Evolutionary conservation across 2,888 invertebrate genomes (phyloP).

Genomic region (Apotomis betuletana): DNA sequence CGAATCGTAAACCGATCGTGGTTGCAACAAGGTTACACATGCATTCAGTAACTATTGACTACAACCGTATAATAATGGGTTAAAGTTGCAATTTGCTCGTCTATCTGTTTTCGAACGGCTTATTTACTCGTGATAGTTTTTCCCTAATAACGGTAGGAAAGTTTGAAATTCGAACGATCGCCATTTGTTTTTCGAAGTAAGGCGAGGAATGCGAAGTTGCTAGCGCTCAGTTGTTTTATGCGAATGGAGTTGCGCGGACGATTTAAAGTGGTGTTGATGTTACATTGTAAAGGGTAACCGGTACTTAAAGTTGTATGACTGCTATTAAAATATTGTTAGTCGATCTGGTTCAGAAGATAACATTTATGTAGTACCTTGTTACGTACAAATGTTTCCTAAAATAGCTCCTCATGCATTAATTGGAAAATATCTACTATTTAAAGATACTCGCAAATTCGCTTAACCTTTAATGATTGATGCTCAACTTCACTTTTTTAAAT

Average conservation of each 20-base stretch:
- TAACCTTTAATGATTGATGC: too few species aligned
- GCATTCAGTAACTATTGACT: conserved; percentile 2
- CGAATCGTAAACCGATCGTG: conserved; percentile 39
- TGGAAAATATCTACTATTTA: too few species aligned
- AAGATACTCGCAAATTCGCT: too few species aligned
- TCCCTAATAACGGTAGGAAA: conserved; percentile 40
- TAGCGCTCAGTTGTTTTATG: conserved; percentile 35
- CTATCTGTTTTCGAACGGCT: conserved; percentile 9
- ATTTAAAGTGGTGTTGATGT: conserved; percentile 17
- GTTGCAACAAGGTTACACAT: conserved; percentile 25
- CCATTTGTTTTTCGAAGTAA: conserved; percentile 41
- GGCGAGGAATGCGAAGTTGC: conserved; percentile 36
- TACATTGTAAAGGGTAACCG: too few species aligned
- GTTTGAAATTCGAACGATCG: conserved; percentile 41
- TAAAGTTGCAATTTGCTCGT: conserved; percentile 24
- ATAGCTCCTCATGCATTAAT: too few species aligned
- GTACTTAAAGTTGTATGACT: too few species aligned
- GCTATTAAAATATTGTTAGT: too few species aligned
- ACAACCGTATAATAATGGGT: not conserved
- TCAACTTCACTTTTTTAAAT: too few species aligned
- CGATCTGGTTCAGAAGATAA: too few species aligned
- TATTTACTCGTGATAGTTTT: conserved; percentile 33
- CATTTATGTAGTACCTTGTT: too few species aligned
- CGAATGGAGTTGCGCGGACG: conserved; percentile 20
- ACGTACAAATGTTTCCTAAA: too few species aligned